A percentile compares a stretch with the other conserved stretches of the same genome.
Evolutionary conservation across 2,888 invertebrate genomes (phyloP).

Genomic region (Latheticus oryzae): DNA sequence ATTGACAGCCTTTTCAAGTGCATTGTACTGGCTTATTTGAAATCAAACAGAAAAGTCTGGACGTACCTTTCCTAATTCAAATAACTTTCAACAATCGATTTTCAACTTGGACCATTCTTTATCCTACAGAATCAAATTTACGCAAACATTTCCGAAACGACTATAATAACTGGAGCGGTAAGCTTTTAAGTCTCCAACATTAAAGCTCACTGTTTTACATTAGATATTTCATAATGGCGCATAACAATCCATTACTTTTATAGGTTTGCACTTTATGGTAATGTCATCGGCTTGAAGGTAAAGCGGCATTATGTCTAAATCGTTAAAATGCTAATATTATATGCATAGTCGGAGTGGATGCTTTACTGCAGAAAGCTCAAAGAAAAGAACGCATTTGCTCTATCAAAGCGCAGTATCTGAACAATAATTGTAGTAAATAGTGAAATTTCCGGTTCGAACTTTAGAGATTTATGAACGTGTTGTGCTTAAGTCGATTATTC

Average conservation of each 20-base stretch:
- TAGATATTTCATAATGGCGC: constrained; percentile 25
- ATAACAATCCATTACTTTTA: constrained; percentile 37
- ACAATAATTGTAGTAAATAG: too few relatives aligned
- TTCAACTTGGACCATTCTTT: constrained; percentile 13
- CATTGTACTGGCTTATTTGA: constrained; percentile 40
- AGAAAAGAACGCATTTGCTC: constrained; percentile 6
- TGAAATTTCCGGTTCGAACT: too few relatives aligned
- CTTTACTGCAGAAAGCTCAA: constrained; percentile 10
- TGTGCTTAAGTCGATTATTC: constrained; percentile 4
- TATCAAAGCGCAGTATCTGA: too few relatives aligned
- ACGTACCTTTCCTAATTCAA: constrained; percentile 38
- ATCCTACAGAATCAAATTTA: not conserved
- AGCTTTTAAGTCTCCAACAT: constrained; percentile 23
- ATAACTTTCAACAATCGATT: constrained; percentile 30
- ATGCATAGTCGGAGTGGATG: constrained; percentile 16
- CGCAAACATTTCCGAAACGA: constrained; percentile 14
- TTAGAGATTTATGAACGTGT: too few relatives aligned
- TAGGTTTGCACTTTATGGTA: constrained; percentile 36
- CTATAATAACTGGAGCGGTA: constrained; percentile 7
- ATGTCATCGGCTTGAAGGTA: constrained; percentile 18
- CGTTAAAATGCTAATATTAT: constrained; percentile 34
- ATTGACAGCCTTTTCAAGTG: constrained; percentile 41
- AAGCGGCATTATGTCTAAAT: constrained; percentile 26
- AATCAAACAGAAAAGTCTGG: constrained; percentile 36
- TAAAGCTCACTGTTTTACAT: constrained; percentile 21